Evolutionary conservation across 2,113 vertebrate species (phyloP), one percentile per base, ranked within the genome.

Genomic region (Verasper variegatus): DNA sequence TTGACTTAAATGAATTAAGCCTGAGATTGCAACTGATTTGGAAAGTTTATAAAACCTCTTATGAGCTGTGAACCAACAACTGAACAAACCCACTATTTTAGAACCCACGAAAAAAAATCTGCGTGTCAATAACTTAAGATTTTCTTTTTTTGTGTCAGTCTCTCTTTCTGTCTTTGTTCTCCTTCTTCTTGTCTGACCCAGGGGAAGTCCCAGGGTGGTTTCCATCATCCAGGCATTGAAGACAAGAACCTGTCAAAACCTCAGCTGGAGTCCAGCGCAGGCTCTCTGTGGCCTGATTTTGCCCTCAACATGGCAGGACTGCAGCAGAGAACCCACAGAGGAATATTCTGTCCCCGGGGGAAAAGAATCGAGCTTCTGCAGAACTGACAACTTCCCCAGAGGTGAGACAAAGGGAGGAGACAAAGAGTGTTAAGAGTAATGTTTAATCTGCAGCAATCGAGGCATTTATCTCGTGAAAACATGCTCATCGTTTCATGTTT

Each of bases 201-300:
- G 71, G 89, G 82, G 92, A 83, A 68, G 70, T 83, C 76, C 79
- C 78, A 71, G 79, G 79, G 86, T 68, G 90, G 69, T 87, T 88
- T 71, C 78, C 73, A 82, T 92, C 83, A 90, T 85, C 77, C 76
- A 77, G 68, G 60, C 71, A 65, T 42, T 51, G 61, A 81, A 89
- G 88, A 84, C 78, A 61, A 74, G 79, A 80, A 63, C 67, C 87
- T 93, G 91, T 93, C 91, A 91, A 85, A 88, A 66, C 64, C 76
- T 84, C 86, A 90, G 85, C 88, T 79, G 83, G 76, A 89, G 84
- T 71, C 74, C 84, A 71, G 69, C 47, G 26, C 69, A 77, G 80
- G 13, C 74, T 76, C 78, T 80, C 73, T 61, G 67, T 55, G 76
- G 67, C 69, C 65, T 24, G 49, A 60, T 82, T 78, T 20, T 15